phyloP scores from a whole-genome alignment of 2,113 vertebrate species.

The Microcebus ravelobensis region DNA sequence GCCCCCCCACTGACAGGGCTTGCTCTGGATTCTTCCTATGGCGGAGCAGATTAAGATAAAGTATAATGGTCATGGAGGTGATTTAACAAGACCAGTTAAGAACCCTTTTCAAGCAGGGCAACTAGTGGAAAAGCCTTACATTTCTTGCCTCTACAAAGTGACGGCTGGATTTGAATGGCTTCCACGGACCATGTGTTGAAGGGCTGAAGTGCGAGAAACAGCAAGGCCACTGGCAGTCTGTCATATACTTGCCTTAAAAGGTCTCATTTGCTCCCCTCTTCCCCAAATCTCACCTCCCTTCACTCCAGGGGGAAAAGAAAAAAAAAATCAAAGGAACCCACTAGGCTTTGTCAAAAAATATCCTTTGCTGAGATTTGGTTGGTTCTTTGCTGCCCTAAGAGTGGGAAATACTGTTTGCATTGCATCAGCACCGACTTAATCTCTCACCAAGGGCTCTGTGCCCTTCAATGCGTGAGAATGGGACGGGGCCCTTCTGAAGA shows the following conservation, averaged over 20 bases:
- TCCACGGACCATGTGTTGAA: neutral
- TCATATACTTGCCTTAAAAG: neutral
- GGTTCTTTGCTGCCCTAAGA: neutral
- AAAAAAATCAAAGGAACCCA: neutral
- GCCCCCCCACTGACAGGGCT: neutral
- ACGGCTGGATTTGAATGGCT: neutral
- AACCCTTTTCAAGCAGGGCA: neutral
- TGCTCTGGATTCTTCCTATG: neutral
- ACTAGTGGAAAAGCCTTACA: neutral
- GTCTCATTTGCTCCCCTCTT: too few species aligned
- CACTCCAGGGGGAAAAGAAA: neutral
- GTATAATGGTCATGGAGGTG: rapidly evolving
- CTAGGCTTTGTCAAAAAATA: neutral
- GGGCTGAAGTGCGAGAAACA: neutral
- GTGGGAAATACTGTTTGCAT: too few species aligned
- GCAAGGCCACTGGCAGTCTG: neutral
- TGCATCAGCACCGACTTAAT: neutral
- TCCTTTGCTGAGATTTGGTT: neutral
- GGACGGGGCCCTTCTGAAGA: neutral
- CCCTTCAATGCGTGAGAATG: neutral
- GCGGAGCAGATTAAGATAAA: neutral
- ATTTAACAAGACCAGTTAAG: neutral
- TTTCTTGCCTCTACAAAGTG: neutral
- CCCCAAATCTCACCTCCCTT: neutral
- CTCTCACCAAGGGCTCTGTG: neutral